A percentile compares a stretch with the other conserved stretches of the same genome.
phyloP scores from a whole-genome alignment of 1,140 invertebrate species.

The Anadara kagoshimensis region DNA sequence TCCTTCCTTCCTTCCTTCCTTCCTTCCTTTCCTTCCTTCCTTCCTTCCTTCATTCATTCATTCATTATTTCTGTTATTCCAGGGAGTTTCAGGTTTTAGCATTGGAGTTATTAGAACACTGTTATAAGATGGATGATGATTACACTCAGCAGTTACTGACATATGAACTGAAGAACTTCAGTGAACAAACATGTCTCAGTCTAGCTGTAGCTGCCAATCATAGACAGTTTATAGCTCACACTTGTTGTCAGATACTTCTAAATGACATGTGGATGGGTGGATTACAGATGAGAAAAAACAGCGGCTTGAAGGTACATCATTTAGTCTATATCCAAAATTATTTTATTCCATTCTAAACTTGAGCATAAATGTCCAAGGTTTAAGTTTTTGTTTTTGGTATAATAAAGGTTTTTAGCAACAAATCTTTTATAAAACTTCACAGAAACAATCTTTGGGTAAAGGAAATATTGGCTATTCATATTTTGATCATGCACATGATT shows the following conservation, averaged over 20 bases:
- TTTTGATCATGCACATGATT: too few species aligned
- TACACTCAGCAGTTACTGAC: slow-evolving; percentile 95
- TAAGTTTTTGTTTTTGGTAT: too few species aligned
- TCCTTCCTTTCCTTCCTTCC: too few species aligned
- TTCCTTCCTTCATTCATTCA: too few species aligned
- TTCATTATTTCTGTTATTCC: slow-evolving; percentile 50
- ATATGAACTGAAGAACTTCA: slow-evolving; percentile 97
- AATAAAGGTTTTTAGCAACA: too few species aligned
- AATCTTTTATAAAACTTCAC: too few species aligned
- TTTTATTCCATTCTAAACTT: too few species aligned
- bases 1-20: too few species aligned
- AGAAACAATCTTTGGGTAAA: too few species aligned
- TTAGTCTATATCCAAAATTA: background rate
- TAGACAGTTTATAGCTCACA: slow-evolving; percentile 92
- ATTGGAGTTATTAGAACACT: slow-evolving; percentile 93
- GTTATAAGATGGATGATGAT: slow-evolving; percentile 96
- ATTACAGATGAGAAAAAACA: slow-evolving; percentile 94
- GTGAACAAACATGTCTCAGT: slow-evolving; percentile 96
- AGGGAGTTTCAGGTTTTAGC: slow-evolving; percentile 79
- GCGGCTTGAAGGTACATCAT: slow-evolving; percentile 89
- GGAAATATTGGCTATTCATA: too few species aligned
- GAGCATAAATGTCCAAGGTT: too few species aligned
- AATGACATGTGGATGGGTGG: slow-evolving; percentile 99
- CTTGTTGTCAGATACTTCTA: slow-evolving; percentile 97
- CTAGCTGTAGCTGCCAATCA: slow-evolving; percentile 96